Evolutionary conservation across 2,888 invertebrate species (phyloP).

Genomic region (Cephus pulcher): DNA sequence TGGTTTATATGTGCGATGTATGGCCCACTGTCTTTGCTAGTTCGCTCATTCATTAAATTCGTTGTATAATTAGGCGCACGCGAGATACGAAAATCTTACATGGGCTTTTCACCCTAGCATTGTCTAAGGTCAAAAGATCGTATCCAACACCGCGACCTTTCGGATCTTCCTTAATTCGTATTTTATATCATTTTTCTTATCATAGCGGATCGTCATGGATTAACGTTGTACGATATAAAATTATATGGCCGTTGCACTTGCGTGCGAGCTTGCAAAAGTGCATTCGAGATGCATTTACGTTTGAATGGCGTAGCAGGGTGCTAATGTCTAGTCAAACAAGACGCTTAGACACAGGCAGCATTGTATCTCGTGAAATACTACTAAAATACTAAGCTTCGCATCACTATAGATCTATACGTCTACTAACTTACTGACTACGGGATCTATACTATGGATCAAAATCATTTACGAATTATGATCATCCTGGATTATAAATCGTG

Average conservation of each 20-base stretch:
- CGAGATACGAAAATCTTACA: conserved; percentile 28
- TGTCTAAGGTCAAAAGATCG: neutral
- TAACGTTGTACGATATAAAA: neutral
- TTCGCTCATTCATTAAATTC: conserved; percentile 65
- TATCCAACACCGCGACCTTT: neutral
- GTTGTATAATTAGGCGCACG: conserved; percentile 64
- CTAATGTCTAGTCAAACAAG: conserved; percentile 20
- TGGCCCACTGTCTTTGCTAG: conserved; percentile 62
- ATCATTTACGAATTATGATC: neutral
- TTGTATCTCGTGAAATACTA: neutral
- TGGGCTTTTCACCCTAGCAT: neutral
- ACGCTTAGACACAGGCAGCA: neutral
- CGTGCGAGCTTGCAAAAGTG: neutral
- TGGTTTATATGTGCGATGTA: conserved; percentile 62
- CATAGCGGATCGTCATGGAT: neutral
- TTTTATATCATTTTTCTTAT: neutral
- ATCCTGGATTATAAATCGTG: neutral
- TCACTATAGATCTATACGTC: neutral
- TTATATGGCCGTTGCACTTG: neutral
- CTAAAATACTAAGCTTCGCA: neutral
- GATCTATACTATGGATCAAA: neutral
- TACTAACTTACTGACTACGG: neutral
- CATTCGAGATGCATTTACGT: neutral
- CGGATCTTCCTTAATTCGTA: neutral
- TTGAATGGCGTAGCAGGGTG: conserved; percentile 10